A percentile compares a stretch with the other conserved stretches of the same genome.
Conservation (phyloP, 2,888 invertebrate species). For the Plemyria rubiginata region DNA sequence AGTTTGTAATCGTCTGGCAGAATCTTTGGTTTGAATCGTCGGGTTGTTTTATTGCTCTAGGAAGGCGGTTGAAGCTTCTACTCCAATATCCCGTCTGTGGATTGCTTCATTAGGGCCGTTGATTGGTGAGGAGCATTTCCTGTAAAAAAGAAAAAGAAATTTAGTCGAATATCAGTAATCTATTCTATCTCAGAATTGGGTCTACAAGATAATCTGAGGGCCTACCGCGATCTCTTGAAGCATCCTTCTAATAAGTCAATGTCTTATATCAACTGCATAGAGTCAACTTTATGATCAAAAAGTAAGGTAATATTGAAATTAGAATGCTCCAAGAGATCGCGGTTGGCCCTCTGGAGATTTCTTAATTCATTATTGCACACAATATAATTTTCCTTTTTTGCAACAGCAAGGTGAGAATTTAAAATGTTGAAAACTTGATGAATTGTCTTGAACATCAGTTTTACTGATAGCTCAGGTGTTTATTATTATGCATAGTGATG, state of each 20-base stretch:
- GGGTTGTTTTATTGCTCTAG: slow-evolving; percentile 75
- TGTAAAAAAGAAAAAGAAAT: slow-evolving; percentile 64
- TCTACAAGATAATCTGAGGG: slow-evolving; percentile 19
- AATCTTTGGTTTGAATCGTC: slow-evolving; percentile 52
- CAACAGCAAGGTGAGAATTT: slow-evolving; percentile 28
- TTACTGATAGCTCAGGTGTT: neutral
- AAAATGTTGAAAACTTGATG: slow-evolving; percentile 32
- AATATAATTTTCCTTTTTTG: slow-evolving; percentile 18
- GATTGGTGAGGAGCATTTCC: slow-evolving; percentile 72
- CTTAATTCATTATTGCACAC: too few relatives aligned
- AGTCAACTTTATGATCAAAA: too few relatives aligned
- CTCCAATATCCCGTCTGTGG: slow-evolving; percentile 79
- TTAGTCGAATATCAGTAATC: slow-evolving; percentile 37
- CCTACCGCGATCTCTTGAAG: too few relatives aligned
- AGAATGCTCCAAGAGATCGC: too few relatives aligned
- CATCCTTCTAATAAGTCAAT: too few relatives aligned
- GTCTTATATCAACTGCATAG: too few relatives aligned
- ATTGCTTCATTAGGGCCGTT: slow-evolving; percentile 81
- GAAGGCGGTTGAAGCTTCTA: slow-evolving; percentile 69
- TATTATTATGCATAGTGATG: too few relatives aligned
- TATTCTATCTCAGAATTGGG: too few relatives aligned
- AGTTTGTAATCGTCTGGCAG: slow-evolving; percentile 58
- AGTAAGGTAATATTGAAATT: too few relatives aligned
- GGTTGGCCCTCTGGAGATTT: too few relatives aligned
- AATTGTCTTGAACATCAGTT: slow-evolving; percentile 28